Base-by-base conservation (phyloP, 2,113 vertebrate genomes). In the Leptobrachium ailaonicum region DNA sequence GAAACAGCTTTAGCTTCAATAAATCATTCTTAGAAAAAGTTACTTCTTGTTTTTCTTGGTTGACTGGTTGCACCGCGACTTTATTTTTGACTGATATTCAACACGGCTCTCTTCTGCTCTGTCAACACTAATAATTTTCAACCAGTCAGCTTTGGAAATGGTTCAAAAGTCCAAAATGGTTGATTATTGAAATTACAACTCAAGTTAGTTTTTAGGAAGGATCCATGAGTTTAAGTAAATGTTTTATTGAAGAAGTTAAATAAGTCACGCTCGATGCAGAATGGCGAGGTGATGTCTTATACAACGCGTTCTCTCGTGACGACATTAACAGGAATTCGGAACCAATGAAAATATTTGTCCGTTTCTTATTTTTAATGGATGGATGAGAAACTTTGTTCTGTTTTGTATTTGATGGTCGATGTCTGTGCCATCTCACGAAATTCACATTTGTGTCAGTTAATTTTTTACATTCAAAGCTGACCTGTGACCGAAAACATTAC, bases 221-320 rank as follows among this genome's bases (percentile, higher is more conserved):
- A 54, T 56, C 20, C 1, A 40, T 3, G 9, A 32, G 20, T 60
- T 74, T 10, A 47, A 10, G 71, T 80, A 6, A 80, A 80, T 80
- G 71, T 80, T 80, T 80, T 60, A 80, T 80, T 60, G n/a, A 50
- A 47, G 6, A 32, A 62, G 71, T 67, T 80, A 73, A 80, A 80
- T 80, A 47, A 80, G 78, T 80, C 9, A 41, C 12, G 9, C 40
- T 12, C 42, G 41, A 44, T 66, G 66, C 44, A 10, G 3, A 47
- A 53, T 32, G 3, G 8, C 32, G 66, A 50, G 43, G 47, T 42
- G n/a, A 66, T 13, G 32, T 32, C 62, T 44, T 56, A 69, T 72
- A 66, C 56, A 66, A 53, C 41, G 62, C 13, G 41, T 50, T 63
- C 66, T 41, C 20, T 41, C 44, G 13, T 60, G 5, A 14, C 62